A percentile compares a stretch with the other conserved stretches of the same genome.
Evolutionary conservation across 2,888 invertebrate genomes (phyloP).

Genomic region (Cataglyphis albicans): DNA sequence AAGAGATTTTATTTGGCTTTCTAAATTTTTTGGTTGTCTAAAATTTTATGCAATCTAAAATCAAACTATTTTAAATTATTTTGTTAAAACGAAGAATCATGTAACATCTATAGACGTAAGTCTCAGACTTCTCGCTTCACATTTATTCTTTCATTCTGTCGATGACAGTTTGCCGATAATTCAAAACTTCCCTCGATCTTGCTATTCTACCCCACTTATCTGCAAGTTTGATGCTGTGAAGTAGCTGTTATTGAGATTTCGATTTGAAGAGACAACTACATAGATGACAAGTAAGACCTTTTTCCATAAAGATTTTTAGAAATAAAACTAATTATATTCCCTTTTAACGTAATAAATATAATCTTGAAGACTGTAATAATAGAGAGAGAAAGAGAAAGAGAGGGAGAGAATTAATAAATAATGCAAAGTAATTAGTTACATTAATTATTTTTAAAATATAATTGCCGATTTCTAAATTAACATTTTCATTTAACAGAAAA

Average conservation of each 20-base stretch:
- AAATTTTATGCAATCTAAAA: not conserved
- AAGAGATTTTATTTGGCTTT: not conserved
- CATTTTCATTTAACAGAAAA: no score
- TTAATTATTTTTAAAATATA: no score
- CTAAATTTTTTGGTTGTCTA: not conserved
- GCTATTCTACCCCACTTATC: conserved; percentile 7
- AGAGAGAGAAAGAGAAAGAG: no score
- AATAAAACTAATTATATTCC: not conserved
- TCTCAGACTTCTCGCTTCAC: conserved; percentile 6
- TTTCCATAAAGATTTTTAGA: not conserved
- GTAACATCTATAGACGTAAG: not conserved
- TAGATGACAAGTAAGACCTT: not conserved
- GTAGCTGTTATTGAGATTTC: not conserved
- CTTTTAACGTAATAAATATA: not conserved
- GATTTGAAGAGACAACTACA: not conserved
- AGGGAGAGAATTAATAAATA: not conserved
- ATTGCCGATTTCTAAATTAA: no score
- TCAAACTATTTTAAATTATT: not conserved
- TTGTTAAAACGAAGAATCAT: not conserved
- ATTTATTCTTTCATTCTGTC: conserved; percentile 8
- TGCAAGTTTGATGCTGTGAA: not conserved
- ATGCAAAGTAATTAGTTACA: not conserved
- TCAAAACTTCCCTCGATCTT: not conserved
- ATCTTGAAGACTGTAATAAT: not conserved
- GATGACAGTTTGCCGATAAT: conserved; percentile 11